phyloP scores from a whole-genome alignment of 2,888 invertebrate genomes.

The Mythimna albipuncta region DNA sequence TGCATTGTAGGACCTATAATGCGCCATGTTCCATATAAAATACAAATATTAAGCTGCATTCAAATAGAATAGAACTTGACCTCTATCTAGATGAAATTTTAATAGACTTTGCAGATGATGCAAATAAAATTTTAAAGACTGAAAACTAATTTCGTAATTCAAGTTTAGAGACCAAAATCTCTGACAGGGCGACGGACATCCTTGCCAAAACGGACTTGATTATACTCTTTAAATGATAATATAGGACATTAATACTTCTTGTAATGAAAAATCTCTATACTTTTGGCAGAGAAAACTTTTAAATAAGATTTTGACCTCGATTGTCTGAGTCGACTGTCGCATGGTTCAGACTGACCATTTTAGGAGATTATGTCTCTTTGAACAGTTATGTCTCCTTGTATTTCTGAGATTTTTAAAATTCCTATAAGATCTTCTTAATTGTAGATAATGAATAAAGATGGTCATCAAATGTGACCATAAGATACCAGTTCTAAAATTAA shows the following conservation, averaged over 20 bases:
- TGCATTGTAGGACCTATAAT: too few relatives aligned
- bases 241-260: conserved; percentile 32
- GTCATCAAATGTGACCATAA: too few relatives aligned
- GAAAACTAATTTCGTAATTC: conserved; percentile 20
- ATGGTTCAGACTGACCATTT: background rate
- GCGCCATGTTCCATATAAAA: background rate
- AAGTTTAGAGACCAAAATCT: conserved; percentile 12
- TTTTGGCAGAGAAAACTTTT: conserved; percentile 36
- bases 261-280: conserved; percentile 36
- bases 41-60: background rate
- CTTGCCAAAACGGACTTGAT: conserved; percentile 48
- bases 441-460: too few relatives aligned
- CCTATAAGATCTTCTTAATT: too few relatives aligned
- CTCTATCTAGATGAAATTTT: too few relatives aligned
- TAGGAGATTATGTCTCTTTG: background rate
- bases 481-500: too few relatives aligned
- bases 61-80: background rate
- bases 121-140: background rate
- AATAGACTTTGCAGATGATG: background rate
- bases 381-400: too few relatives aligned
- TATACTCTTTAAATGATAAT: conserved; percentile 48
- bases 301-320: conserved; percentile 24
- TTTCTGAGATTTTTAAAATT: too few relatives aligned
- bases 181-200: background rate
- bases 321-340: background rate